Percentiles rank a stretch among this genome's conserved stretches.
Evolutionary conservation across 92 coral and sea anemone species (phyloP).

Genomic region (Isaurus tuberculatus): DNA sequence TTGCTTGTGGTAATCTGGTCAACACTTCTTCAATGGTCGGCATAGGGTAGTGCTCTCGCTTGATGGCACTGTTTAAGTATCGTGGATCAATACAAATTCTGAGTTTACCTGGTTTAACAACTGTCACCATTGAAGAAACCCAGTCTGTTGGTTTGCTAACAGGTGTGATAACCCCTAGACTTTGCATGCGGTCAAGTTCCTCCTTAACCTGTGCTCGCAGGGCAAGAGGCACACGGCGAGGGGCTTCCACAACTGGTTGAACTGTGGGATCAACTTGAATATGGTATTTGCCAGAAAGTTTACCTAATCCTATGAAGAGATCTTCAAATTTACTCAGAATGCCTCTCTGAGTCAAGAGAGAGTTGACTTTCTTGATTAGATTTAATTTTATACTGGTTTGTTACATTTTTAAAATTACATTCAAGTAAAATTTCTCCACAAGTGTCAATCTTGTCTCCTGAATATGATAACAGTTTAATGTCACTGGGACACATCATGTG

Average conservation of each 20-base stretch:
- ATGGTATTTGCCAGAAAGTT: constrained; percentile 12
- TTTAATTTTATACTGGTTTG: constrained; percentile 12
- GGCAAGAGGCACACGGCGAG: constrained; percentile 39
- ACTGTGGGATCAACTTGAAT: constrained; percentile 11
- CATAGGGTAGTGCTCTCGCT: constrained; percentile 47
- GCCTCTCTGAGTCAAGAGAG: constrained; percentile 23
- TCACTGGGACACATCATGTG: constrained; percentile 20
- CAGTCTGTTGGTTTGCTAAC: constrained; percentile 52
- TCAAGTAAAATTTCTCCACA: constrained; percentile 36
- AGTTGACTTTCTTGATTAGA: constrained; percentile 32
- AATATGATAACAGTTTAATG: constrained; percentile 33
- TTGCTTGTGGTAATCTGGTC: constrained; percentile 36
- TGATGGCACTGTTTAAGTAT: constrained; percentile 36
- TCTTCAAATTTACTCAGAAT: not conserved
- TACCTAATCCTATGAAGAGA: constrained; percentile 3
- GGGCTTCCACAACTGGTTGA: constrained; percentile 10
- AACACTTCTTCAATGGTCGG: constrained; percentile 45
- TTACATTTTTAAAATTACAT: constrained; percentile 10
- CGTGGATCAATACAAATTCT: constrained; percentile 53
- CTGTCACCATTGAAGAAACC: constrained; percentile 41
- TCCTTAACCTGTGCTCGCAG: constrained; percentile 42
- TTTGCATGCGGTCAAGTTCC: constrained; percentile 43
- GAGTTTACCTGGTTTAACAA: constrained; percentile 34
- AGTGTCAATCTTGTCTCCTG: constrained; percentile 53
- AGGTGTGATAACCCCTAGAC: constrained; percentile 37